Evolutionary conservation across 2,888 invertebrate species (phyloP).

Genomic region (Nephrotoma flavescens): DNA sequence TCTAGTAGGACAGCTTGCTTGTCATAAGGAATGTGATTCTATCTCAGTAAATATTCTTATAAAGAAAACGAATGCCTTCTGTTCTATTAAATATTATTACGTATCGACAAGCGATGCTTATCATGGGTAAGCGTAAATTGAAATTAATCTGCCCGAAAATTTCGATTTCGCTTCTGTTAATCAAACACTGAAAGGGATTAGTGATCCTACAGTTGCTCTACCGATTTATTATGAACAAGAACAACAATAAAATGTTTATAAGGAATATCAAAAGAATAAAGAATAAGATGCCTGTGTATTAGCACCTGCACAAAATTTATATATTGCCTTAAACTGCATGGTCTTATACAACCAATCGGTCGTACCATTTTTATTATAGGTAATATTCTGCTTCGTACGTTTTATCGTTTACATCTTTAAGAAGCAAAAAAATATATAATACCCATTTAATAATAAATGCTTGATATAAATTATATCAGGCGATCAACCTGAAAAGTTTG

Average conservation of each 20-base stretch:
- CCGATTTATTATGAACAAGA: background rate
- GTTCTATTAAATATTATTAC: no score
- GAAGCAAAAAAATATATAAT: background rate
- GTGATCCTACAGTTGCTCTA: background rate
- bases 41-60: no score
- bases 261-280: background rate
- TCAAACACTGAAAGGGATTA: background rate
- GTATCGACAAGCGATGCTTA: no score
- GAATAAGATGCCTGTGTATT: background rate
- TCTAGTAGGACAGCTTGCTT: no score
- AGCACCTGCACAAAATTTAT: background rate
- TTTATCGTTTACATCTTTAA: background rate
- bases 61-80: no score
- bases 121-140: no score
- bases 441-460: background rate
- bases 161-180: no score
- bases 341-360: background rate
- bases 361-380: background rate
- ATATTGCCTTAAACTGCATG: background rate
- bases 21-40: no score
- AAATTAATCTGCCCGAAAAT: no score
- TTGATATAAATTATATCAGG: background rate
- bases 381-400: background rate
- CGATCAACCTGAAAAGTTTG: background rate
- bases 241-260: background rate